Evolutionary conservation across 2,797 vertebrate genomes (phyloP).

Genomic region (Menidia menidia): DNA sequence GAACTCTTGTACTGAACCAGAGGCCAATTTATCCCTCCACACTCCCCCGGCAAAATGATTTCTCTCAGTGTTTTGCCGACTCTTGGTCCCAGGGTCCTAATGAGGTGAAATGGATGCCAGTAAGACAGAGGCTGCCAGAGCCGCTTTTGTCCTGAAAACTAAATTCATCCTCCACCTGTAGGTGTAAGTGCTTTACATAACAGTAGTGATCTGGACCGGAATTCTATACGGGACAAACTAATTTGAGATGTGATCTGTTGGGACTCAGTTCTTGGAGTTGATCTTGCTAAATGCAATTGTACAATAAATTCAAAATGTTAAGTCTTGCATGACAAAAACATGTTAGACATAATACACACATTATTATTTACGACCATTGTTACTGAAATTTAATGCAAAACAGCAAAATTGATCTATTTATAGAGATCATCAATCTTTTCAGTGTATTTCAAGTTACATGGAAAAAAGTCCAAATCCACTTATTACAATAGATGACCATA

Average conservation of each 20-base stretch:
- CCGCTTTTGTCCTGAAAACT: constrained; percentile 55
- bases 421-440: too few relatives aligned
- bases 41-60: constrained; percentile 74
- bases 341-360: too few relatives aligned
- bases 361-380: too few relatives aligned
- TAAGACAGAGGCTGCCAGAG: constrained; percentile 67
- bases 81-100: constrained; percentile 80
- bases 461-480: not conserved
- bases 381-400: too few relatives aligned
- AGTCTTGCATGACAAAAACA: not conserved
- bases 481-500: not conserved
- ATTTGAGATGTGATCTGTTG: not conserved
- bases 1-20: constrained; percentile 77
- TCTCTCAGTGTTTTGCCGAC: constrained; percentile 69
- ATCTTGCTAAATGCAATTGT: not conserved
- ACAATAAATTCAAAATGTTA: not conserved
- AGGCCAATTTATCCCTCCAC: constrained; percentile 80
- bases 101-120: constrained; percentile 82
- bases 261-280: not conserved
- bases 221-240: too few relatives aligned
- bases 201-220: not conserved
- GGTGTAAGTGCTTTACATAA: constrained; percentile 8
- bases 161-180: constrained; percentile 24
- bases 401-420: too few relatives aligned
- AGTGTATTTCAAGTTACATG: too few relatives aligned